phyloP scores from a whole-genome alignment of 1,140 invertebrate genomes.

The Carposina sasakii region DNA sequence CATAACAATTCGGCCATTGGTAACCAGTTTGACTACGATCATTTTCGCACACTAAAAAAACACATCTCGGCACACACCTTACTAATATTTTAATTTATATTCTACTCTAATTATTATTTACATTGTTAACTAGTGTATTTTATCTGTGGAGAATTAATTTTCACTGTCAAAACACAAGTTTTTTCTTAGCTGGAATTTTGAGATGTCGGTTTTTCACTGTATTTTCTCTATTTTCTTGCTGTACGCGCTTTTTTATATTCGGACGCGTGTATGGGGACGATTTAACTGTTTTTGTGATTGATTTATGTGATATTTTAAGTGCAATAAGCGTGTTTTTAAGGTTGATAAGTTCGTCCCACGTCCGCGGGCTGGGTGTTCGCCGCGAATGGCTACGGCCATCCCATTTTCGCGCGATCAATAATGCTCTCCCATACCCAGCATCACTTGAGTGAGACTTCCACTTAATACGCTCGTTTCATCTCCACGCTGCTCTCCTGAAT shows the following conservation, averaged over 20 bases:
- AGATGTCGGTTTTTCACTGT: too few relatives aligned
- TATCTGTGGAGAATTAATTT: too few relatives aligned
- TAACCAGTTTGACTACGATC: constrained; percentile 23
- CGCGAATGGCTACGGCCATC: constrained; percentile 67
- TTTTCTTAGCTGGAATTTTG: too few relatives aligned
- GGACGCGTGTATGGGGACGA: too few relatives aligned
- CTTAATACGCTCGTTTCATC: constrained; percentile 23
- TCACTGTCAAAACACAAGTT: too few relatives aligned
- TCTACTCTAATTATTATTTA: too few relatives aligned
- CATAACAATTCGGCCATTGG: constrained; percentile 48
- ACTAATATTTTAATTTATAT: too few relatives aligned
- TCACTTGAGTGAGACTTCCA: constrained; percentile 62
- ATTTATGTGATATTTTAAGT: too few relatives aligned
- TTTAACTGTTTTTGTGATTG: too few relatives aligned
- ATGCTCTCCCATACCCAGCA: constrained; percentile 71
- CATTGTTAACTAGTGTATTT: too few relatives aligned
- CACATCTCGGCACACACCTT: constrained; percentile 15
- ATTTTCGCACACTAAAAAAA: constrained; percentile 11
- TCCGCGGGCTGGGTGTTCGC: constrained; percentile 65
- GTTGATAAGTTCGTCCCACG: constrained; percentile 24
- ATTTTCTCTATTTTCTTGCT: too few relatives aligned
- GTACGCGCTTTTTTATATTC: too few relatives aligned
- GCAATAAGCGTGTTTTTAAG: neutral
- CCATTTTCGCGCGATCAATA: constrained; percentile 73
- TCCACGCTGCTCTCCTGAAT: neutral